A percentile compares a stretch with the other conserved stretches of the same genome.
phyloP scores from a whole-genome alignment of 2,888 invertebrate species.

The Ametastegia equiseti region DNA sequence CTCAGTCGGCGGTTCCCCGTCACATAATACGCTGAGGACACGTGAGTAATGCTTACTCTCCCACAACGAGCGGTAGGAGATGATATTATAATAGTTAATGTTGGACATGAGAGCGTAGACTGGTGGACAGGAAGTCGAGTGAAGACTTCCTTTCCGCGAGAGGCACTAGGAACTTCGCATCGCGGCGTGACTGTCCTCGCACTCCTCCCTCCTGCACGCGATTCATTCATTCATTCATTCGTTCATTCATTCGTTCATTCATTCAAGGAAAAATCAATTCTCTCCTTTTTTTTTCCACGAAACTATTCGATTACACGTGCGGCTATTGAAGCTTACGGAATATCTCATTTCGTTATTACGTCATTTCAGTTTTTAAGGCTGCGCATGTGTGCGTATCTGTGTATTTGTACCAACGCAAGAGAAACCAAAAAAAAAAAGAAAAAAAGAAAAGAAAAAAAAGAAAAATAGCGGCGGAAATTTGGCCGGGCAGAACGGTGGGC shows the following conservation, averaged over 20 bases:
- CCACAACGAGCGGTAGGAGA: constrained; percentile 74
- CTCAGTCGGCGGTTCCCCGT: constrained; percentile 47
- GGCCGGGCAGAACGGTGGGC: constrained; percentile 41
- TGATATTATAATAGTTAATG: constrained; percentile 74
- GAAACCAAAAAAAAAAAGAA: constrained; percentile 45
- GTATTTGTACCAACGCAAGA: constrained; percentile 17
- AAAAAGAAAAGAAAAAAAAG: constrained; percentile 7
- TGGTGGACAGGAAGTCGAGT: constrained; percentile 71
- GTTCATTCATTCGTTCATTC: constrained; percentile 44
- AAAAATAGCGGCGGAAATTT: constrained; percentile 44
- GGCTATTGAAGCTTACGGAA: too few species aligned
- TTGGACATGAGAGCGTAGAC: constrained; percentile 68
- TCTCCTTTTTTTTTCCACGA: neutral
- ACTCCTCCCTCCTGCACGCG: constrained; percentile 63
- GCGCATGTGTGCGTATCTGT: neutral
- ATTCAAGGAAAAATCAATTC: neutral
- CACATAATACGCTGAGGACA: constrained; percentile 67
- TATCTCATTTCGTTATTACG: neutral
- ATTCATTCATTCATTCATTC: constrained; percentile 59
- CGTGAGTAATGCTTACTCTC: constrained; percentile 74
- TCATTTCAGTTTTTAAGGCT: neutral
- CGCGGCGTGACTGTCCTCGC: constrained; percentile 71
- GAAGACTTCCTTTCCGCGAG: constrained; percentile 54
- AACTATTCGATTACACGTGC: too few species aligned
- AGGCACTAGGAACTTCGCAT: constrained; percentile 74